Base-by-base conservation (phyloP, 2,113 vertebrate species). In the Xiphophorus hellerii region DNA sequence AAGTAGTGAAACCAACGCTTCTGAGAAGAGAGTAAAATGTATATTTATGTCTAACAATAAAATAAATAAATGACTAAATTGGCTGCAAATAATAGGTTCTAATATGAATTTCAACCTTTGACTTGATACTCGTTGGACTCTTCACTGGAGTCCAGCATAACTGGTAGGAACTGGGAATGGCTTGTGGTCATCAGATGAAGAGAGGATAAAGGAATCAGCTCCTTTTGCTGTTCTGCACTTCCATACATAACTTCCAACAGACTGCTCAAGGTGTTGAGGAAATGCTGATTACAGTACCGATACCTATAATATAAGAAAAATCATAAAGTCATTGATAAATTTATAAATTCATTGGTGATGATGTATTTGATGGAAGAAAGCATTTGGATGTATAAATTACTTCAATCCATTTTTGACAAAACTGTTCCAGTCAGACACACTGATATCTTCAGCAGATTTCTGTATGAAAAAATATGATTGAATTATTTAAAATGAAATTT, bases 111-210 rank as follows among this genome's bases (percentile, higher is more conserved):
- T 58, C 20, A n/a, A 98, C 98, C 98, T 96, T 95, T 97, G 3
- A 89, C 79, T 35, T 71, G 87, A 48, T 6, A 29, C 0, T 0
- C 39, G 69, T 44, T 72, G 0, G 78, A 62, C 5, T 93, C 95
- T 64, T 94, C 93, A 14, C 85, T 63, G 0, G 93, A 78, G 20
- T 80, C 86, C 81, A 99, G 88, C 88, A 99, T 95, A 31, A 88
- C 90, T 65, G 96, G 94, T 89, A 99, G 79, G 88, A 99, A 99
- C 58, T 96, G 90, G 9, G 98, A 99, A 80, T 99, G 97, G 89
- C 96, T 98, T 17, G 91, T 97, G 85, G 94, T 91, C 97, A 99
- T 98, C 95, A 94, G 93, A 83, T 99, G 95, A 31, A 98, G 54
- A 29, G 90, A 92, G 0, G 94, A 78, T 10, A 96, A 89, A 20